Evolutionary conservation across 2,797 vertebrate genomes (phyloP), one percentile per base, ranked within the genome.

Genomic region (Momotus momota): DNA sequence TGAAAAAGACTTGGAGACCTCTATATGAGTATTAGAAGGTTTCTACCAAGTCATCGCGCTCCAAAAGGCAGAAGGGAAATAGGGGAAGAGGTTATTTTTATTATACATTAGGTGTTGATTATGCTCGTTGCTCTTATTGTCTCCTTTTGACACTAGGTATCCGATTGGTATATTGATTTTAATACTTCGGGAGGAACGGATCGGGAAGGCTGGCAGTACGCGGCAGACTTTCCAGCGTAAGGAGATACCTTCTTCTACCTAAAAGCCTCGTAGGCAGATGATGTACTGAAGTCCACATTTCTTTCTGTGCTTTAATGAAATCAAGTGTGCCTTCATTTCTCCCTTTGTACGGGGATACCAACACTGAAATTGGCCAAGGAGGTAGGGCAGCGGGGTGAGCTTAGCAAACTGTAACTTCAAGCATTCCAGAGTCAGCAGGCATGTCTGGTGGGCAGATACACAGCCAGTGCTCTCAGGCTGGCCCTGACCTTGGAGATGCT

Each of bases 161-260:
- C 99, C 0, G 99, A 99, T 5, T 99, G 99, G 99, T 97, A 96
- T 4, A 87, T 99, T 6, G 99, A 99, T 97, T 99, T 99, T 96
- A 97, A 98, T 26, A 86, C 98, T 14, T 95, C 98, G 0, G 99
- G 99, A 0, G 99, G 99, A 86, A 98, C 99, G 0, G 99, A 99
- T 96, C 98, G 97, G 81, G 99, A 99, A 60, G 99, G 99, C 73
- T 99, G 99, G 99, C 99, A 99, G 88, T 99, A 99, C 0, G 99
- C 99, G 60, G 99, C 99, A 9, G 99, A 99, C 97, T 99, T 99
- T 90, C 99, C 99, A 66, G 98, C 98, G 99, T 99, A 97, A 97
- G 99, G 91, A n/a, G 25, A 69, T 46, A 11, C 40, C 31, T 49
- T 45, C 43, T 61, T n/a, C 65, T 48, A 7, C 73, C 27, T 84